These are phyloP conservation scores for Melinaea marsaeus DNA, from an alignment of 2,888 invertebrate genomes.

Conservation along the genomic window DNA sequence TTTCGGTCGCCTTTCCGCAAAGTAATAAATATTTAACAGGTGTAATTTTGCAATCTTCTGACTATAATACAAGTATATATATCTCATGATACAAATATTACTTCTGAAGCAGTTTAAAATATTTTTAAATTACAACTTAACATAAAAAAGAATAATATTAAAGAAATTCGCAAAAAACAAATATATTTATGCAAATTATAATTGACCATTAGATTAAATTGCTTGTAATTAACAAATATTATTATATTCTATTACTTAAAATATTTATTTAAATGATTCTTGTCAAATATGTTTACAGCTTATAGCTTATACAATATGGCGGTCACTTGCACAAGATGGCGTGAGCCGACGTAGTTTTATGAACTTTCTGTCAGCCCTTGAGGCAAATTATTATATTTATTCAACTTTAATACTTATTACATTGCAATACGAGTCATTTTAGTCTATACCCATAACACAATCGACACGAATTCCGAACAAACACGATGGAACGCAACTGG, in stretches of 20 bases:
- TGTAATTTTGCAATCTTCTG: not conserved
- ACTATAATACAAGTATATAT: no score
- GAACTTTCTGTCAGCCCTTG: conserved; percentile 17
- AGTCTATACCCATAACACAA: not conserved
- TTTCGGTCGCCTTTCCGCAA: not conserved
- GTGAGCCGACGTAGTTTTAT: conserved; percentile 16
- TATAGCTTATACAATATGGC: not conserved
- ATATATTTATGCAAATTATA: no score
- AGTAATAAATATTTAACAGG: conserved; percentile 4
- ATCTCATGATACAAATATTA: not conserved
- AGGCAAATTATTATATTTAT: not conserved
- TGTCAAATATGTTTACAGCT: no score
- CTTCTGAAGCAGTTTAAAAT: no score
- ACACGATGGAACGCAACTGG: conserved; percentile 21
- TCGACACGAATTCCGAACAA: conserved; percentile 7
- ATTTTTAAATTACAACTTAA: no score
- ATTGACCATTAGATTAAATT: no score
- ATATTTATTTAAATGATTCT: no score
- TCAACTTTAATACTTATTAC: not conserved
- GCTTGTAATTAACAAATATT: no score
- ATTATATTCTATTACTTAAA: no score
- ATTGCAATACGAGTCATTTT: not conserved
- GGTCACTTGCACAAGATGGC: conserved; percentile 15
- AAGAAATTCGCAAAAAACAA: no score
- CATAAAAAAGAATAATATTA: no score